A percentile compares a stretch with the other conserved stretches of the same genome.
phyloP scores from a whole-genome alignment of 2,888 invertebrate genomes.

The Belgica antarctica region DNA sequence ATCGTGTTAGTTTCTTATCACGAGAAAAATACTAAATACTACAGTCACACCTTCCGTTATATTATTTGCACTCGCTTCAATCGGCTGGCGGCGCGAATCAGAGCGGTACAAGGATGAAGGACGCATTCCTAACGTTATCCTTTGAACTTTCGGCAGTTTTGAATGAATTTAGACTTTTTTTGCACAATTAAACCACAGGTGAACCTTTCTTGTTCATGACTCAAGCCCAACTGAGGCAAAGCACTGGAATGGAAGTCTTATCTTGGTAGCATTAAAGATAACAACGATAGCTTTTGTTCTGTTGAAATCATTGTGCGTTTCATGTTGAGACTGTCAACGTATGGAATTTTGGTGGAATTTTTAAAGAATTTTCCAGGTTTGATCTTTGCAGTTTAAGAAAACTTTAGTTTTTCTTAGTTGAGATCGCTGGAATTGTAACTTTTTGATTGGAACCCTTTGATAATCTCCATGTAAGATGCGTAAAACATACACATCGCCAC shows the following conservation, averaged over 20 bases:
- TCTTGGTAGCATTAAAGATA: background rate
- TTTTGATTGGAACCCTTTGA: no score
- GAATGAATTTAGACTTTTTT: no score
- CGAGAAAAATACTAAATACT: background rate
- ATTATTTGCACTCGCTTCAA: conserved; percentile 48
- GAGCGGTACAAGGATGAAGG: conserved; percentile 46
- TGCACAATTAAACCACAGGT: no score
- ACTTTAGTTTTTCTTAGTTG: no score
- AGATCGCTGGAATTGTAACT: no score
- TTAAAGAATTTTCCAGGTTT: background rate
- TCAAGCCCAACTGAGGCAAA: background rate
- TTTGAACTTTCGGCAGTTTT: no score
- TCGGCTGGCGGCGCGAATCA: conserved; percentile 45
- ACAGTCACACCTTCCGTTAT: conserved; percentile 47
- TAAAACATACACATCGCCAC: background rate
- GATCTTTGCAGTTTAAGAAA: no score
- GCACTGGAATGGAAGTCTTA: background rate
- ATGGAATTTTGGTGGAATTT: background rate
- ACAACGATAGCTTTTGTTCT: background rate
- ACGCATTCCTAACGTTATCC: conserved; percentile 45
- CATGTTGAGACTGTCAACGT: background rate
- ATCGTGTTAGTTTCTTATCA: background rate
- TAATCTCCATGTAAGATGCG: background rate
- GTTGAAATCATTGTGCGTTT: background rate
- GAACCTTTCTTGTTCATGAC: background rate